phyloP scores from a whole-genome alignment of 2,888 invertebrate genomes.

The Euplagia quadripunctaria region DNA sequence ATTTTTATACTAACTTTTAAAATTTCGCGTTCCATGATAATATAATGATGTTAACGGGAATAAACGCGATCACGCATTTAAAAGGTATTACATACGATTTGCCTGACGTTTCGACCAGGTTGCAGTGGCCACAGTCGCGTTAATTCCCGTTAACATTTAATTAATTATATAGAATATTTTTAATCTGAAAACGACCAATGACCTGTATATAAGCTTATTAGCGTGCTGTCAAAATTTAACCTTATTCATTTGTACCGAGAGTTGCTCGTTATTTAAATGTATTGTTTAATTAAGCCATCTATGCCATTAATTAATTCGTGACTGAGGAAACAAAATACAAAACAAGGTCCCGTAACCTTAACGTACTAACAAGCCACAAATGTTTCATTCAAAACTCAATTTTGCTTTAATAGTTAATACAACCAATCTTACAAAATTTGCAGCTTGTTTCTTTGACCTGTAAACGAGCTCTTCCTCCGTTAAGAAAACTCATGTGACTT shows the following conservation, averaged over 20 bases:
- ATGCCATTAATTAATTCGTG: background rate
- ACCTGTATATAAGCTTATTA: too few species aligned
- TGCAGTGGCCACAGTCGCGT: too few species aligned
- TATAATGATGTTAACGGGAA: too few species aligned
- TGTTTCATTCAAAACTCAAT: conserved; percentile 13
- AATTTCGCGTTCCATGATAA: too few species aligned
- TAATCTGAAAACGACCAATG: background rate
- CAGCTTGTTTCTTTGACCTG: conserved; percentile 23
- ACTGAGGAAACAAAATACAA: background rate
- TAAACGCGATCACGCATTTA: too few species aligned
- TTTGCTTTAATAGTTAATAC: conserved; percentile 11
- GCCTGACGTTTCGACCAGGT: too few species aligned
- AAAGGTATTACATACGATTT: too few species aligned
- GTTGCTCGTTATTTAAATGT: background rate
- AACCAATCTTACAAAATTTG: conserved; percentile 25
- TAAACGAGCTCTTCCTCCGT: conserved; percentile 9
- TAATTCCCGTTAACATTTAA: too few species aligned
- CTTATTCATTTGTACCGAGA: background rate
- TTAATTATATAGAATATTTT: background rate
- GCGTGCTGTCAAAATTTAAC: background rate
- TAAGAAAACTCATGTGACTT: conserved; percentile 43
- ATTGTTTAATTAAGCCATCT: background rate
- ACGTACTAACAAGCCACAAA: conserved; percentile 8
- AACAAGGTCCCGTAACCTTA: too few species aligned
- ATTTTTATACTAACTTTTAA: too few species aligned